These are phyloP conservation scores for Sinocyclocheilus maitianheensis DNA, from an alignment of 2,113 vertebrate species.

Conservation along the genomic window DNA sequence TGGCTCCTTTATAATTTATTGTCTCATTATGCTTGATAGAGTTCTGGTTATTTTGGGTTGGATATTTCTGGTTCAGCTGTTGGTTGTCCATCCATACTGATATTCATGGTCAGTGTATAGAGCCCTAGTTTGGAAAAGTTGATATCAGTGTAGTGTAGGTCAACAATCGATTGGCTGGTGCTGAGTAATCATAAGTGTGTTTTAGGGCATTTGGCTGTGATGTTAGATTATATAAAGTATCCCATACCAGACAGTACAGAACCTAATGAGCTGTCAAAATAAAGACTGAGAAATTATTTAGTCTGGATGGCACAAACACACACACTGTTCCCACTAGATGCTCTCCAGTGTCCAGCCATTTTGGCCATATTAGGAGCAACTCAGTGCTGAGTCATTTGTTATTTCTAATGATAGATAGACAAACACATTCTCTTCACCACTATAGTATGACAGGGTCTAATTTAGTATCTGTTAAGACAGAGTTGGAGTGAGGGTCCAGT, in stretches of 20 bases:
- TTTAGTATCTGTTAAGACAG: conserved; percentile 5
- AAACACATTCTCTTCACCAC: not conserved
- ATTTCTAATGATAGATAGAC: not conserved
- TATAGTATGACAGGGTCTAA: not conserved
- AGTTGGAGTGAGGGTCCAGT: not conserved
- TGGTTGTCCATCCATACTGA: not conserved
- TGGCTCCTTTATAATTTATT: not conserved
- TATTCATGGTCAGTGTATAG: not conserved
- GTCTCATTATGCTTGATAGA: not conserved
- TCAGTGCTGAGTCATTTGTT: not conserved
- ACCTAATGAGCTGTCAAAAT: not conserved
- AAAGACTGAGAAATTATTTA: not conserved
- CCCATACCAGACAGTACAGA: conserved; percentile 10
- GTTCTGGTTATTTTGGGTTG: not conserved
- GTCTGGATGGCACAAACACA: conserved; percentile 25
- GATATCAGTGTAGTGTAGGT: not conserved
- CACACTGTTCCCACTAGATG: not conserved
- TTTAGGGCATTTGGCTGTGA: conserved; percentile 11
- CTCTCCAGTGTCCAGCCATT: not conserved
- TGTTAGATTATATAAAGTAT: not conserved
- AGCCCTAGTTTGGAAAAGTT: not conserved
- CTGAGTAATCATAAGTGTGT: not conserved
- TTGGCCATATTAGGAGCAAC: conserved; percentile 16
- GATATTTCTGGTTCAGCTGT: conserved; percentile 4
- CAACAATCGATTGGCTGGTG: not conserved